A percentile compares a stretch with the other conserved stretches of the same genome.
phyloP scores from a whole-genome alignment of 30 jellyfish, hydroid and myxozoan genomes.

The Morbakka virulenta region DNA sequence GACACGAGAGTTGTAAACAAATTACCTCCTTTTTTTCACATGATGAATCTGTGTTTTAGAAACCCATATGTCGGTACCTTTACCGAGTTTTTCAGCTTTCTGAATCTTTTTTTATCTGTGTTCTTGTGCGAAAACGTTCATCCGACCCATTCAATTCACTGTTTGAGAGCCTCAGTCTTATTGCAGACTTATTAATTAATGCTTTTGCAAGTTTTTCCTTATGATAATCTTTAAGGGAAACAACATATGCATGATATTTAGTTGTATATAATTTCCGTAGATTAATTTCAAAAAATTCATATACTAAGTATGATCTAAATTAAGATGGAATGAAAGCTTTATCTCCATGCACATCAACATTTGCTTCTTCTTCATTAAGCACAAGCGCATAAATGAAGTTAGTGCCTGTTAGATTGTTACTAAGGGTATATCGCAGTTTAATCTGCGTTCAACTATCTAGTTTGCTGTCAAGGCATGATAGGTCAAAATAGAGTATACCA shows the following conservation, averaged over 20 bases:
- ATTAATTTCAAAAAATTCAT: constrained; percentile 8
- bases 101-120: constrained; percentile 40
- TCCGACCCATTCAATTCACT: constrained; percentile 36
- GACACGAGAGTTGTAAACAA: constrained; percentile 29
- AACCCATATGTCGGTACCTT: constrained; percentile 9
- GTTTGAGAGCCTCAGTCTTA: constrained; percentile 18
- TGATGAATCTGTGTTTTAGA: constrained; percentile 32
- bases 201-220: constrained; percentile 47
- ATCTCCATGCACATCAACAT: background rate
- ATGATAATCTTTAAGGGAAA: constrained; percentile 26
- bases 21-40: constrained; percentile 37
- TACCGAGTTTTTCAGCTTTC: constrained; percentile 20
- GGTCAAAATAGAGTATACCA: constrained; percentile 19
- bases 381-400: constrained; percentile 14
- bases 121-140: constrained; percentile 39
- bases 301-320: background rate
- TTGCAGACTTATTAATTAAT: constrained; percentile 24
- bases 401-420: constrained; percentile 1
- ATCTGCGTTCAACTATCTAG: background rate
- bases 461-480: background rate
- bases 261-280: constrained; percentile 29
- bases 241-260: constrained; percentile 14
- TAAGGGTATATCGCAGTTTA: constrained; percentile 18
- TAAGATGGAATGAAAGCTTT: constrained; percentile 1
- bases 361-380: constrained; percentile 1